These are phyloP conservation scores for Drosophila yakuba DNA, from an alignment of 1,140 invertebrate species.

Conservation along the genomic window DNA sequence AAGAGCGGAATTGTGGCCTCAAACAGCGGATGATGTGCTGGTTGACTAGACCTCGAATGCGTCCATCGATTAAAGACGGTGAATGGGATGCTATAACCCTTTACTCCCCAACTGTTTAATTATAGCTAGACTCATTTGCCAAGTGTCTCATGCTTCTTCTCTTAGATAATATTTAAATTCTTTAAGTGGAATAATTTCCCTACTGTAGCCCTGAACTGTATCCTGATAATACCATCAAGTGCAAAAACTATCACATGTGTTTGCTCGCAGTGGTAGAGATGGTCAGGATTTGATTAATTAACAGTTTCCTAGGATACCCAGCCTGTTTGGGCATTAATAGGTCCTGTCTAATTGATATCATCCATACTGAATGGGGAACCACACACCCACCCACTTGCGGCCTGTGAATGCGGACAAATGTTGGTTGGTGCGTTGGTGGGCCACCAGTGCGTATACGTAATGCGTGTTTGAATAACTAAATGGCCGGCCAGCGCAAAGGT, in stretches of 20 bases:
- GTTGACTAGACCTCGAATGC: not conserved
- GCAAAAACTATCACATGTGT: not conserved
- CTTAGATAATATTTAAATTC: too few relatives aligned
- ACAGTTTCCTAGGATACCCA: slow-evolving; percentile 22
- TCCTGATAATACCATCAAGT: not conserved
- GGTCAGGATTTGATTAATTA: slow-evolving; percentile 52
- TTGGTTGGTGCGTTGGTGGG: slow-evolving; percentile 2
- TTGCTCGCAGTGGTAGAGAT: not conserved
- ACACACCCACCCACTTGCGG: slow-evolving; percentile 2
- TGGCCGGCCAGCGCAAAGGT: slow-evolving; percentile 15
- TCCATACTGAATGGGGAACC: not conserved
- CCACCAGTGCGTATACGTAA: slow-evolving; percentile 35
- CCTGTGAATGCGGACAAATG: slow-evolving; percentile 41
- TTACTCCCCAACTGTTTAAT: too few relatives aligned
- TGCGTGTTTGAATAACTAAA: slow-evolving; percentile 42
- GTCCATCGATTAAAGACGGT: not conserved
- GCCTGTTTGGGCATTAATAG: slow-evolving; percentile 24
- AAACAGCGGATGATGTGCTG: not conserved
- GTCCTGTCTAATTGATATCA: slow-evolving; percentile 41
- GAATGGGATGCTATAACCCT: not conserved
- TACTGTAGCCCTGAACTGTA: not conserved
- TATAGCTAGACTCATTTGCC: too few relatives aligned
- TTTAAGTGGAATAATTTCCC: slow-evolving; percentile 13
- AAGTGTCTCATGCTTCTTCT: too few relatives aligned
- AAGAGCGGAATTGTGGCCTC: not conserved